Evolutionary conservation across 2,113 vertebrate genomes (phyloP), one percentile per base, ranked within the genome.

Genomic region (Spilogale gracilis): DNA sequence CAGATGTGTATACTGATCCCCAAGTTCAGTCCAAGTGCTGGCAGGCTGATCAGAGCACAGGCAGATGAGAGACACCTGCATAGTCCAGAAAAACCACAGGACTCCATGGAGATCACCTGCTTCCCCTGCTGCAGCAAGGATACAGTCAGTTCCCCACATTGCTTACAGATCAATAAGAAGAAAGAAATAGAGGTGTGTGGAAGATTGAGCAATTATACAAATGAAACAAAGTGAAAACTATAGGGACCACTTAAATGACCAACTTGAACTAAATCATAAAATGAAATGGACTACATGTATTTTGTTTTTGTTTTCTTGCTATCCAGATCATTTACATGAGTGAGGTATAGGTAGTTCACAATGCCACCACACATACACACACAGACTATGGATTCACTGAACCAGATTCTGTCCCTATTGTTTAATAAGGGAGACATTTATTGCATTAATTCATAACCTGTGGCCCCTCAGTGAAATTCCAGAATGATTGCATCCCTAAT

Each of bases 281-380:
- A 45, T 71, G 45, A 95, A 83, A 83, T 58, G 56, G 20, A 91
- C 3, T 30, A 74, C 11, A 38, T 67, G 5, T 18, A 23, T 45
- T 91, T 95, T 91, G 16, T n/a, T 58, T 84, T 91, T 50, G 9
- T 83, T 91, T 91, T 67, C 50, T 91, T 94, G 27, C 12, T 45
- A 17, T 50, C 54, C 12, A 23, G 20, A 48, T 83, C 32, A 56
- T 80, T 73, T 89, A 74, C 16, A 20, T 54, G 32, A 88, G 6
- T 63, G n/a, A 16, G 2, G 1, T n/a, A 8, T 63, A 23, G 50
- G 18, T 58, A 83, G 82, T 96, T 91, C 58, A 2, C 9, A 91
- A 16, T 13, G 17, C 30, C 95, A 23, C 18, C 58, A 52, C 23
- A 18, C 7, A 73, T 9, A 67, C 50, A 74, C 27, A 43, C 5